Percentiles rank a stretch among this genome's conserved stretches.
phyloP scores from a whole-genome alignment of 1,140 invertebrate species.

The Leptinotarsa lineolata region DNA sequence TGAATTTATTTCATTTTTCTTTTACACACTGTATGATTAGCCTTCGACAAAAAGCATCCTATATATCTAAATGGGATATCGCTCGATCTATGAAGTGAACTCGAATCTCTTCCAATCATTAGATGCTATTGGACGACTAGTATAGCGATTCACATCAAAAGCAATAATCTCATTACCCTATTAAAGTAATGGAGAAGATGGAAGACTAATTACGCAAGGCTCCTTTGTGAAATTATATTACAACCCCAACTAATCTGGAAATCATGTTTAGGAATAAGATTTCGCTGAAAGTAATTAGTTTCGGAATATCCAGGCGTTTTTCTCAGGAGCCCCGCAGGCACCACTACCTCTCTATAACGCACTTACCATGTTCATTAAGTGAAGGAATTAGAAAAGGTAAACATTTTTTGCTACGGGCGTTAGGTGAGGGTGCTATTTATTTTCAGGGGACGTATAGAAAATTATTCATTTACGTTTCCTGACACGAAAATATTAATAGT shows the following conservation, averaged over 20 bases:
- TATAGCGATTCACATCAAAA: background rate
- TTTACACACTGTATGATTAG: no score
- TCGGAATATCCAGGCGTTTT: background rate
- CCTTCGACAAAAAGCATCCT: no score
- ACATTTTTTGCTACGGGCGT: no score
- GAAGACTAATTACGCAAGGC: background rate
- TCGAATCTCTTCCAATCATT: no score
- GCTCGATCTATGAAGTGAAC: no score
- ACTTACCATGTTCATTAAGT: background rate
- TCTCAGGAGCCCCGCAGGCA: background rate
- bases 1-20: no score
- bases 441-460: no score
- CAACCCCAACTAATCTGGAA: background rate
- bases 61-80: no score
- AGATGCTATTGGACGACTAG: background rate
- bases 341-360: background rate
- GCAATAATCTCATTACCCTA: background rate
- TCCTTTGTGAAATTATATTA: conserved; percentile 9
- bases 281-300: background rate
- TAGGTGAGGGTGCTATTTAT: no score
- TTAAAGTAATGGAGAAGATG: conserved; percentile 8
- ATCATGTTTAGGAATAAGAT: conserved; percentile 1
- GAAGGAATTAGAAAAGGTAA: no score
- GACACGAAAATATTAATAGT: no score
- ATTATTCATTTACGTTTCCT: no score